These are phyloP conservation scores for Drosophila dives DNA, from an alignment of 2,888 invertebrate genomes.

Conservation along the genomic window DNA sequence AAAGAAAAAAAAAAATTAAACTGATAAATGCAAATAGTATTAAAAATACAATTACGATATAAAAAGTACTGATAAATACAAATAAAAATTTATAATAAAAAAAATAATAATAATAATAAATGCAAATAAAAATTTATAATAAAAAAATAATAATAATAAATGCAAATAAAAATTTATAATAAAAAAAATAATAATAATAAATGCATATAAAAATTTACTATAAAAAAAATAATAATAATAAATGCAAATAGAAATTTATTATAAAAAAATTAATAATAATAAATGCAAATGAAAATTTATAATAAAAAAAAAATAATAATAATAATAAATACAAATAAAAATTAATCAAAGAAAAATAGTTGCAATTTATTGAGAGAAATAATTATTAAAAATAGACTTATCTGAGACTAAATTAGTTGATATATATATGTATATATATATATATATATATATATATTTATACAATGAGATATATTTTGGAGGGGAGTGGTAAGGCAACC, in stretches of 20 bases:
- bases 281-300: not conserved
- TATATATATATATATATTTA: not conserved
- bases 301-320: not conserved
- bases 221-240: too few species aligned
- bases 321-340: too few species aligned
- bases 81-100: not conserved
- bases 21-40: not conserved
- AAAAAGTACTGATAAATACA: too few species aligned
- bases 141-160: too few species aligned
- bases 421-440: not conserved
- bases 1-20: not conserved
- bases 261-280: too few species aligned
- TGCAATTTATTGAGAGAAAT: not conserved
- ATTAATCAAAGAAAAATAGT: not conserved
- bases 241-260: too few species aligned
- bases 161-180: too few species aligned
- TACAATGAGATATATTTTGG: not conserved
- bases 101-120: not conserved
- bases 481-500: slow-evolving; percentile 16
- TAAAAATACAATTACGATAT: not conserved
- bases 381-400: not conserved
- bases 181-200: too few species aligned
- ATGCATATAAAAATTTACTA: not conserved
- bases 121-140: not conserved
- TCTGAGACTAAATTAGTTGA: not conserved